Evolutionary conservation across 2,113 vertebrate genomes (phyloP).

Genomic region (Mastomys coucha): DNA sequence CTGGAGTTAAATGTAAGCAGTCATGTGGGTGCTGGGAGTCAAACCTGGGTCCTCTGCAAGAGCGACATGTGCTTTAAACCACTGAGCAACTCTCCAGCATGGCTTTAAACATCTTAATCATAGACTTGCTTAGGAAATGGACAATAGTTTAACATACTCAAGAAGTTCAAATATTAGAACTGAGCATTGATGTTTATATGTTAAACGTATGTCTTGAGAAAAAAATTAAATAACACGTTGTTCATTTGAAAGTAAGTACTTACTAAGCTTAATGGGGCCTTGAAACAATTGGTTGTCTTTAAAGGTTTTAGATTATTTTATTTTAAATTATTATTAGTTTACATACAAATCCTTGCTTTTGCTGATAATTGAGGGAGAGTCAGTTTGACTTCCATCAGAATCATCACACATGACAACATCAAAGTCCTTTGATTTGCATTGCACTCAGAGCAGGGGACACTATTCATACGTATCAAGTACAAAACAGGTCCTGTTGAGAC

Average conservation of each 20-base stretch:
- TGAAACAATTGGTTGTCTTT: constrained; percentile 17
- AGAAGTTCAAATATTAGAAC: constrained; percentile 9
- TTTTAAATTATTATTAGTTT: not conserved
- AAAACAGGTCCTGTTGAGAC: not conserved
- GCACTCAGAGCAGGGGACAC: not conserved
- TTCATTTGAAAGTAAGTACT: constrained; percentile 26
- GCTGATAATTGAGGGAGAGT: not conserved
- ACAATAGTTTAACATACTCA: not conserved
- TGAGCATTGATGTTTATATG: not conserved
- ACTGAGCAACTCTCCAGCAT: not conserved
- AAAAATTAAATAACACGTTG: constrained; percentile 16
- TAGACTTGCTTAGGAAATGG: not conserved
- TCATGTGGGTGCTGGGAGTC: not conserved
- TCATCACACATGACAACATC: not conserved
- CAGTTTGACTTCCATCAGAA: constrained; percentile 36
- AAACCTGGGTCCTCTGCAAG: not conserved
- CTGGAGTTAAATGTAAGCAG: too few relatives aligned
- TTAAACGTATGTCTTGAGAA: constrained; percentile 1
- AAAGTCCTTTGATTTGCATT: not conserved
- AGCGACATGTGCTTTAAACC: not conserved
- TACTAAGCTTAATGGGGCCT: not conserved
- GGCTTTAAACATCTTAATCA: not conserved
- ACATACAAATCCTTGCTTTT: constrained; percentile 45
- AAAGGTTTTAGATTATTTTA: not conserved
- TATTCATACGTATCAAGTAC: not conserved